phyloP scores from a whole-genome alignment of 2,888 invertebrate genomes.

The Heterodera filipjevi region DNA sequence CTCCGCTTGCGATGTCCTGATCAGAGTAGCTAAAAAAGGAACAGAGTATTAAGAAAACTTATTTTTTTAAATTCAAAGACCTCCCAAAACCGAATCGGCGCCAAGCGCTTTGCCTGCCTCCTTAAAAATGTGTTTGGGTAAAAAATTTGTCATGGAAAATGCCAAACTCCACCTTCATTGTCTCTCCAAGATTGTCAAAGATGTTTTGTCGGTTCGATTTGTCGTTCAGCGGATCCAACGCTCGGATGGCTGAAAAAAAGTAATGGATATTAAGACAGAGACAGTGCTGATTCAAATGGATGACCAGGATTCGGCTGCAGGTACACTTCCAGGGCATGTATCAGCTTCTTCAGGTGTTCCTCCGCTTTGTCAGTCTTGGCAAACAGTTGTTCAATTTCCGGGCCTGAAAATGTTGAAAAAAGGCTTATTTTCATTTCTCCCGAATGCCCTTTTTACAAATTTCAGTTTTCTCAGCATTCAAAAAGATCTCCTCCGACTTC shows the following conservation, averaged over 20 bases:
- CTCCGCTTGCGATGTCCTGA: constrained; percentile 84
- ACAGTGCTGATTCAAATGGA: neutral
- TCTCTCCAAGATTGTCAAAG: constrained; percentile 80
- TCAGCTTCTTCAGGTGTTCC: constrained; percentile 82
- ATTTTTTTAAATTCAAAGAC: neutral
- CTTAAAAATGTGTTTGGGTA: constrained; percentile 66
- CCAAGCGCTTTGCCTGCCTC: constrained; percentile 70
- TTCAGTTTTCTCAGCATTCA: constrained; percentile 87
- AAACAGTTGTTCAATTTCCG: constrained; percentile 83
- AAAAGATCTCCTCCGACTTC: constrained; percentile 88
- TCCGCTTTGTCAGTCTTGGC: constrained; percentile 83
- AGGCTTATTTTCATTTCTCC: neutral
- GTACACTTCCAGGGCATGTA: constrained; percentile 80
- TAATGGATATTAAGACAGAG: neutral
- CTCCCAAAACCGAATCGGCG: constrained; percentile 74
- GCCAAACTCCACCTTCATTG: constrained; percentile 71
- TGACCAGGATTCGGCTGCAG: constrained; percentile 86
- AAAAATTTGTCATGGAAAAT: neutral
- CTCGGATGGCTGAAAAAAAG: constrained; percentile 66
- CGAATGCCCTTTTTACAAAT: constrained; percentile 70
- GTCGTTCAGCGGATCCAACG: constrained; percentile 70
- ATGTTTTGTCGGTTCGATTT: constrained; percentile 73
- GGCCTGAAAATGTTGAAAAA: constrained; percentile 61
- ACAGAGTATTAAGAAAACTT: constrained; percentile 68
- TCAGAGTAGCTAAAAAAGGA: constrained; percentile 74